Base-by-base conservation (phyloP, 2,888 invertebrate genomes). In the Tenthredo notha region DNA sequence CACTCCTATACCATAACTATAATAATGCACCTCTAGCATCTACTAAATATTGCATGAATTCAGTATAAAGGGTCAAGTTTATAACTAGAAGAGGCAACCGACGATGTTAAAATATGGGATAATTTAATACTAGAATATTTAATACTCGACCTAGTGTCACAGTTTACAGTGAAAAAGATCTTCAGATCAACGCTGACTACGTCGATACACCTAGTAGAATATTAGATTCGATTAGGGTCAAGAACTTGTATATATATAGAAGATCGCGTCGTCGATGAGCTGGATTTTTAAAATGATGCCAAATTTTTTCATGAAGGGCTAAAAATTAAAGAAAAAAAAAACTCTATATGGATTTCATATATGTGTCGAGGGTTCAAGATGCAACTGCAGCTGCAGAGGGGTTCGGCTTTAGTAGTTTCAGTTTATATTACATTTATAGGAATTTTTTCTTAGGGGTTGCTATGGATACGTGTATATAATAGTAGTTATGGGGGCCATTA, bases 71-170 rank as follows among this genome's bases (percentile, higher is more conserved):
- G 47, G 29, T 33, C 29, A 77, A 77, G 9, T 47, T 77, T 77
- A 29, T 3, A 29, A 50, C 7, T 33, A 77, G 0, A 18, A 43
- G 29, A 47, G 25, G 75, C 21, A 25, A 75, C 12, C 25, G 9
- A 2, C 43, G 18, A 25, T 21, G 75, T 29, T 37, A 29, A 21
- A 12, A 29, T 3, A 29, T 3, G 15, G 15, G 75, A 75, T 50
- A n/a, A n/a, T n/a, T n/a, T n/a, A n/a, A n/a, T n/a, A n/a, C n/a
- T n/a, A n/a, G n/a, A n/a, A n/a, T n/a, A n/a, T n/a, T n/a, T n/a
- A n/a, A n/a, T n/a, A n/a, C n/a, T n/a, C 77, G 77, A 77, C 77
- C 77, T 77, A 77, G 29, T 77, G 50, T 77, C 77, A 77, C 54
- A 2, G 54, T 77, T 77, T 54, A 1, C 29, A 29, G n/a, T 29